These are phyloP conservation scores for Clarias macrocephalus DNA, from an alignment of 2,113 vertebrate genomes.

Conservation along the genomic window DNA sequence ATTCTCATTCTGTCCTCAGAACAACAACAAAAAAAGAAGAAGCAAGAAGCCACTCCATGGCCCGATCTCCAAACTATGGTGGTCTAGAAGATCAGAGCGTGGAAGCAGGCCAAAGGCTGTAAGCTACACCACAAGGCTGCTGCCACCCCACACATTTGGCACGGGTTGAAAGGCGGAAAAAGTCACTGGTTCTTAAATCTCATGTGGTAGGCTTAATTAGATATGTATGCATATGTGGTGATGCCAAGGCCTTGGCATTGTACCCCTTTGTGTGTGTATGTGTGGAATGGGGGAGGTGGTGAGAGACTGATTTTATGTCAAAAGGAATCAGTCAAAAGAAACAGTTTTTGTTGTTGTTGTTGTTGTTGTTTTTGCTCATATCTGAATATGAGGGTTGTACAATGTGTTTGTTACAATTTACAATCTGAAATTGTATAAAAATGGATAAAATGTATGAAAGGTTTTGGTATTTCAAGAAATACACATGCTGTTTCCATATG, in stretches of 20 bases:
- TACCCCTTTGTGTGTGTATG: conserved; percentile 33
- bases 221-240: conserved; percentile 15
- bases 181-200: conserved; percentile 21
- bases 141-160: conserved; percentile 36
- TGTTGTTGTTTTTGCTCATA: not conserved
- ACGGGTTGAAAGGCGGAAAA: conserved; percentile 31
- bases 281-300: not conserved
- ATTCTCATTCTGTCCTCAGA: not conserved
- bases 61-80: not conserved
- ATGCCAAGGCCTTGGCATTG: conserved; percentile 51
- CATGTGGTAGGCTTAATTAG: conserved; percentile 40
- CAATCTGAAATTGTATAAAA: not conserved
- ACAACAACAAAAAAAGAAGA: not conserved
- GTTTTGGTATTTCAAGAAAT: not conserved
- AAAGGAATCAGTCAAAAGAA: not conserved
- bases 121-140: conserved; percentile 9
- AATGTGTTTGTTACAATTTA: not conserved
- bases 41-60: not conserved
- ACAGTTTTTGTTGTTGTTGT: too few relatives aligned
- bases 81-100: conserved; percentile 14
- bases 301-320: not conserved
- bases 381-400: not conserved
- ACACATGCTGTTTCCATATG: too few relatives aligned
- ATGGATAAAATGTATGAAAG: not conserved
- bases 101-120: conserved; percentile 22